Percentiles rank a stretch among this genome's conserved stretches.
Evolutionary conservation across 2,888 invertebrate genomes (phyloP).

Genomic region (Hypselothyrea guttata): DNA sequence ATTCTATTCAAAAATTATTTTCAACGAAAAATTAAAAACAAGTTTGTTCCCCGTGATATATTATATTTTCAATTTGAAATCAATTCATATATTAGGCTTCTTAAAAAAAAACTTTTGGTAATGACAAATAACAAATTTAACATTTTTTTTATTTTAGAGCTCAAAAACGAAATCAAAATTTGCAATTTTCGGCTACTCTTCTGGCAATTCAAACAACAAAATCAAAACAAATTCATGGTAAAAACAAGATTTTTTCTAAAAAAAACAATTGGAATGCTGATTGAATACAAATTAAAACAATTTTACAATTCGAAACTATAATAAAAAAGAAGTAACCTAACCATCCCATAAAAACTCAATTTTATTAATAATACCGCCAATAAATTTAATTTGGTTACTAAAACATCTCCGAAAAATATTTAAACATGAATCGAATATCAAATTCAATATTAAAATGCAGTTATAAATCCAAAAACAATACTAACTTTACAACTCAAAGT

Average conservation of each 20-base stretch:
- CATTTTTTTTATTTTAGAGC: constrained; percentile 57
- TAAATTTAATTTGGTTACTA: no score
- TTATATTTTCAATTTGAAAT: no score
- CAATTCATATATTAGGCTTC: background rate
- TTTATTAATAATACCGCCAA: constrained; percentile 5
- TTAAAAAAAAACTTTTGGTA: background rate
- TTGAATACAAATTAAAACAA: no score
- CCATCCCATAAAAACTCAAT: constrained; percentile 5
- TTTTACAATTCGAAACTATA: background rate
- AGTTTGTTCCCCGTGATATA: no score
- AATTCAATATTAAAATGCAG: constrained; percentile 1
- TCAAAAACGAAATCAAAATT: constrained; percentile 40
- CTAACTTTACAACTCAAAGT: constrained; percentile 38
- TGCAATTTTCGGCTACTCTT: constrained; percentile 65
- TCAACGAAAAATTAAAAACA: no score
- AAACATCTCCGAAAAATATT: constrained; percentile 2
- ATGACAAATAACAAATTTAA: constrained; percentile 37
- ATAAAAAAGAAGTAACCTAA: background rate
- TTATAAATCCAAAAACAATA: constrained; percentile 13
- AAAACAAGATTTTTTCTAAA: no score
- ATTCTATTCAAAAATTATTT: background rate
- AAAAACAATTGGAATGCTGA: no score
- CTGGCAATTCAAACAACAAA: constrained; percentile 59
- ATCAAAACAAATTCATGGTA: constrained; percentile 24
- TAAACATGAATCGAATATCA: background rate